Evolutionary conservation across 2,888 invertebrate species (phyloP).

Genomic region (Caradrina clavipalpis): DNA sequence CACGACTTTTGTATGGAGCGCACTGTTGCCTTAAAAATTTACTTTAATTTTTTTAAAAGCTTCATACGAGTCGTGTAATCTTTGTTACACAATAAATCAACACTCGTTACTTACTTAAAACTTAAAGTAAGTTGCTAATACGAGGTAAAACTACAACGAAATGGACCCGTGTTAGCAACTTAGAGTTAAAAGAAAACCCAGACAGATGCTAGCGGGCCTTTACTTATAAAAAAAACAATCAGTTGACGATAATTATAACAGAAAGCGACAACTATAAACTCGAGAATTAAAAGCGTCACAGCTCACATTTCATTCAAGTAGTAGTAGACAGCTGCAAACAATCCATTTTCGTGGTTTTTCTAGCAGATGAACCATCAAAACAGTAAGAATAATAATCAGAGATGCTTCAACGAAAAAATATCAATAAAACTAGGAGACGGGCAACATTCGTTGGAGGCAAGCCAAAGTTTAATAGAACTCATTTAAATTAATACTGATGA

Average conservation of each 20-base stretch:
- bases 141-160: too few species aligned
- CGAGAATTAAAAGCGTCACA: background rate
- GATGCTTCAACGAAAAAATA: conserved; percentile 36
- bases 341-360: conserved; percentile 33
- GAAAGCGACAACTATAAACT: background rate
- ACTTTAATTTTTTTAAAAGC: too few species aligned
- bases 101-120: too few species aligned
- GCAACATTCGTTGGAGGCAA: conserved; percentile 30
- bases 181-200: too few species aligned
- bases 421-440: conserved; percentile 45
- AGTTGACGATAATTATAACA: background rate
- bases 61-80: too few species aligned
- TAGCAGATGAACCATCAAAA: conserved; percentile 28
- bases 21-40: too few species aligned
- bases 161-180: too few species aligned
- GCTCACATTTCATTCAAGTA: conserved; percentile 33
- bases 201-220: too few species aligned
- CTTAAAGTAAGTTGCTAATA: too few species aligned
- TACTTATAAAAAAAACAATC: too few species aligned
- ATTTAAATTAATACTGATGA: conserved; percentile 54
- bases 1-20: too few species aligned
- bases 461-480: conserved; percentile 52
- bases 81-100: too few species aligned
- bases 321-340: conserved; percentile 32
- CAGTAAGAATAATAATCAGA: conserved; percentile 42